These are phyloP conservation scores for Onychostruthus taczanowskii DNA, from an alignment of 2,113 vertebrate species.

Conservation along the genomic window DNA sequence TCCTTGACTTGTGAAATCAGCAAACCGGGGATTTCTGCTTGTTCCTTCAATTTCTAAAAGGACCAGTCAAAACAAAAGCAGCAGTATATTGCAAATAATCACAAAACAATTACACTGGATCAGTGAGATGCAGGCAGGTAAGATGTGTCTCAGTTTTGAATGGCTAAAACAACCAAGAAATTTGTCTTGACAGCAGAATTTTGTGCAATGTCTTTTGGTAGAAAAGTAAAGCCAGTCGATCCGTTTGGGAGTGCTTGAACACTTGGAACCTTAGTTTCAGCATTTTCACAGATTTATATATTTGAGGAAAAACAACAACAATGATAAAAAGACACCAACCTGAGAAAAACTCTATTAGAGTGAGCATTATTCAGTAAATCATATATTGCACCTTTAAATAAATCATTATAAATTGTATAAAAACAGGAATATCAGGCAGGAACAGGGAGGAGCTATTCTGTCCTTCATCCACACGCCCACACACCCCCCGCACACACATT, in stretches of 20 bases:
- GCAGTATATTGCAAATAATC: constrained; percentile 71
- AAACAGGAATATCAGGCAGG: constrained; percentile 26
- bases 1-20: constrained; percentile 56
- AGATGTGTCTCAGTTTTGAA: constrained; percentile 61
- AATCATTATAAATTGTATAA: constrained; percentile 72
- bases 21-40: constrained; percentile 23
- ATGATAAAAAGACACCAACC: constrained; percentile 75
- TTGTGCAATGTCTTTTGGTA: constrained; percentile 52
- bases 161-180: constrained; percentile 46
- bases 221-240: constrained; percentile 69
- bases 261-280: constrained; percentile 53
- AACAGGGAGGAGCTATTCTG: constrained; percentile 24
- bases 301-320: constrained; percentile 34
- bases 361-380: constrained; percentile 75
- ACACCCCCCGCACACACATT: neutral
- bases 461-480: constrained; percentile 2
- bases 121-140: constrained; percentile 70
- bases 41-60: constrained; percentile 34
- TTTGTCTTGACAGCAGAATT: constrained; percentile 69
- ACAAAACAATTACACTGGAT: constrained; percentile 66
- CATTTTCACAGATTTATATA: constrained; percentile 69
- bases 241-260: constrained; percentile 42
- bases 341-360: constrained; percentile 80
- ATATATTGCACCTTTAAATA: constrained; percentile 85
- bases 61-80: constrained; percentile 75